Conservation (phyloP, 2,113 vertebrate species). For the Oreochromis spilurus region DNA sequence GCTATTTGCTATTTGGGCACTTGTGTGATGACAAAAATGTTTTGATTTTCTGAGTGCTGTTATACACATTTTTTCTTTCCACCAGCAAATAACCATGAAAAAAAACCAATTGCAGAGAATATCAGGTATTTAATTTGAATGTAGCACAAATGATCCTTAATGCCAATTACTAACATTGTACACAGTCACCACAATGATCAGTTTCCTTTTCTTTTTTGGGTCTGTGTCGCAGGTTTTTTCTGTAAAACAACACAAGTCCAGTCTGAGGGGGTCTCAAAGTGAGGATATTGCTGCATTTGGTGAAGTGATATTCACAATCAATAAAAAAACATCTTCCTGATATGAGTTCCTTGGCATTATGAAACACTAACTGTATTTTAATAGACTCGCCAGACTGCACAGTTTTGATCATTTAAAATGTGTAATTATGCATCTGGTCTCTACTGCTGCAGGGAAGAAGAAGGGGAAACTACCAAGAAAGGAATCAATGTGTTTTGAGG, state of each 20-base stretch:
- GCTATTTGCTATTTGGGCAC: not conserved
- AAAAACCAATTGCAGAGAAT: not conserved
- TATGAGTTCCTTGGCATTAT: rapidly evolving
- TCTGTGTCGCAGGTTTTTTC: not conserved
- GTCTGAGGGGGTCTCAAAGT: not conserved
- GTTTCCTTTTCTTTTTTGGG: not conserved
- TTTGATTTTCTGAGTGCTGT: not conserved
- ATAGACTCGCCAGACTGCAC: not conserved
- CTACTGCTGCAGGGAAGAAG: not conserved
- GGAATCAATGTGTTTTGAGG: not conserved
- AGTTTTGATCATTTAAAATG: not conserved
- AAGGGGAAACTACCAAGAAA: not conserved
- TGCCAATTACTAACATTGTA: not conserved
- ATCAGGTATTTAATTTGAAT: not conserved
- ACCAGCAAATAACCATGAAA: not conserved
- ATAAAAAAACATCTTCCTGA: not conserved
- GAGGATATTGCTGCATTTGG: not conserved
- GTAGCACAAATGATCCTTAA: not conserved
- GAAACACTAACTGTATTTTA: not conserved
- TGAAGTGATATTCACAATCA: not conserved
- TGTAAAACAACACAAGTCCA: not conserved
- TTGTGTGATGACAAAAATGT: not conserved
- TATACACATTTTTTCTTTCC: not conserved
- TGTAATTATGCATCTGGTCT: not conserved
- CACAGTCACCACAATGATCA: not conserved